Evolutionary conservation across 2,797 vertebrate species (phyloP), one percentile per base, ranked within the genome.

Genomic region (Lepidocolaptes lacrymiger): DNA sequence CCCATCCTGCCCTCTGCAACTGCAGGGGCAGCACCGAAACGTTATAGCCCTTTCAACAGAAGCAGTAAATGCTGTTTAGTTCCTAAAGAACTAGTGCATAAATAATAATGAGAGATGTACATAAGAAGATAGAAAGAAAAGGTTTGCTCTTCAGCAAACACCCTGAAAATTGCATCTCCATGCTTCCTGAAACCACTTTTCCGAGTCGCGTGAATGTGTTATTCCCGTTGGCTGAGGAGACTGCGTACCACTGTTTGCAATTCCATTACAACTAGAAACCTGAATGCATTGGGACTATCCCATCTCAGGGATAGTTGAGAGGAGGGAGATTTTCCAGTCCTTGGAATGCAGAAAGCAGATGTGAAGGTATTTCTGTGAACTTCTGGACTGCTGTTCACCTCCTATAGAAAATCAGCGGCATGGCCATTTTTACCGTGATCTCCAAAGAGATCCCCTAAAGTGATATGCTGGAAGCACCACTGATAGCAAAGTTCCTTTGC

Each of bases 331-430:
- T 95, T 96, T 93, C 85, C 93, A 92, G 64, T 39, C 61, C 46
- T 74, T 88, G 89, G 68, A 88, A 95, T 89, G 87, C 11, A 59
- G 64, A 92, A 93, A 95, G 78, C 95, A 95, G 92, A 89, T 91
- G 88, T 89, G 88, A 64, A 83, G 51, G 27, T 69, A 13, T 77
- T 82, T 89, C 44, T 14, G 2, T 37, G 72, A 73, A 78, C 30
- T 55, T 56, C 63, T 63, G 55, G 46, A 6, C 28, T 85, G 81
- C 48, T 0, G 0, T 43, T 88, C 43, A 2, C 32, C 34, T 77
- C 41, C 81, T 52, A 0, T 19, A 69, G 59, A 76, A 86, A 85
- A 71, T 15, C 56, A 30, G 36, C 16, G 43, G 30, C 54, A 9
- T 12, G 30, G 37, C 34, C 9, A 2, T 59, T 87, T 79, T 41